Percentiles rank a stretch among this genome's conserved stretches.
These are phyloP conservation scores for Sceloporus undulatus DNA, from an alignment of 2,113 vertebrate genomes.

Conservation along the genomic window DNA sequence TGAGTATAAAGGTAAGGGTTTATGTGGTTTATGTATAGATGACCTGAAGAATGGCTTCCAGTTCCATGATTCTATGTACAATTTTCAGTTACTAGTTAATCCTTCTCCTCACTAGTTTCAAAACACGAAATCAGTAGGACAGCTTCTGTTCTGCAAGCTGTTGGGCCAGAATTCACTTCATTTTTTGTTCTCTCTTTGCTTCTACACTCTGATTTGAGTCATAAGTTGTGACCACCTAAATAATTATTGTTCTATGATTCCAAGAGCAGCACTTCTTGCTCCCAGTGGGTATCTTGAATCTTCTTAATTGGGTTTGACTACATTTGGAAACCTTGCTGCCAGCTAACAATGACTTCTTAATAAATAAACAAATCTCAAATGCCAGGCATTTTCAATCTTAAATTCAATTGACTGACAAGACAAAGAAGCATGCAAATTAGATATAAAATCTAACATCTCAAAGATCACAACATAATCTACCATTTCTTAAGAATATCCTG, in stretches of 20 bases:
- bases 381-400: slow-evolving; percentile 11
- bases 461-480: slow-evolving; percentile 8
- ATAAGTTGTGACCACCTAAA: not conserved
- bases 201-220: slow-evolving; percentile 10
- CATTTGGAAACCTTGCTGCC: slow-evolving; percentile 24
- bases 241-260: slow-evolving; percentile 2
- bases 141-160: not conserved
- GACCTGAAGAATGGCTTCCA: not conserved
- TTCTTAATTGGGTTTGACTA: slow-evolving; percentile 24
- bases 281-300: slow-evolving; percentile 24
- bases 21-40: too few relatives aligned
- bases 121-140: not conserved
- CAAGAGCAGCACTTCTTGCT: not conserved
- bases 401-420: slow-evolving; percentile 17
- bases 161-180: not conserved
- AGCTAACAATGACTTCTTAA: slow-evolving; percentile 22
- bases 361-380: slow-evolving; percentile 1
- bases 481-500: slow-evolving; percentile 8
- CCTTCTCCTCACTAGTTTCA: not conserved
- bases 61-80: too few relatives aligned
- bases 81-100: not conserved
- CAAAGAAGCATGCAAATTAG: slow-evolving; percentile 1
- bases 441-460: slow-evolving; percentile 14
- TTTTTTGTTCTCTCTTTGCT: not conserved
- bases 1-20: too few relatives aligned